Evolutionary conservation across 2,888 invertebrate species (phyloP).

Genomic region (Oscheius sp.): DNA sequence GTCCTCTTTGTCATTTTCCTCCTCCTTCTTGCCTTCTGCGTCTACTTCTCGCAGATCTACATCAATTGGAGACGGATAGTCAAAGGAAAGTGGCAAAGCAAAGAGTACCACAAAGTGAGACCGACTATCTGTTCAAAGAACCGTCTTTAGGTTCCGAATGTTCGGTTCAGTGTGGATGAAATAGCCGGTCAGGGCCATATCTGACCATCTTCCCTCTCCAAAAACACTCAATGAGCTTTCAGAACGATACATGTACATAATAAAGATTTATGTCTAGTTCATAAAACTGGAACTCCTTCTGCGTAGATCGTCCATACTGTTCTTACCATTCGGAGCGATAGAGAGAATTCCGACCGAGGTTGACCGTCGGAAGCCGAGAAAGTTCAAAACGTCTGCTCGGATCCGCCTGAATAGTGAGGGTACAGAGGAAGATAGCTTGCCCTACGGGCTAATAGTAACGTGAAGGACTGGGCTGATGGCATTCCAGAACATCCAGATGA

Average conservation of each 20-base stretch:
- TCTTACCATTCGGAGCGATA: not conserved
- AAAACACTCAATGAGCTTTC: not conserved
- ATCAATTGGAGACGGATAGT: constrained; percentile 39
- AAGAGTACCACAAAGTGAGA: constrained; percentile 33
- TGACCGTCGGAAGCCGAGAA: constrained; percentile 10
- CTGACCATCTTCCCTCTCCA: not conserved
- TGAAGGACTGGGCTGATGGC: constrained; percentile 51
- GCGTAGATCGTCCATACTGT: not conserved
- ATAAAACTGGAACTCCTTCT: constrained; percentile 10
- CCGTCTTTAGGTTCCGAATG: constrained; percentile 32
- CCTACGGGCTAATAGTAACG: constrained; percentile 50
- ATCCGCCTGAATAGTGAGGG: constrained; percentile 19
- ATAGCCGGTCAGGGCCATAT: constrained; percentile 36
- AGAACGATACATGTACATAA: constrained; percentile 19
- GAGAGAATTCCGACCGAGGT: constrained; percentile 4
- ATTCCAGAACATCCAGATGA: constrained; percentile 61
- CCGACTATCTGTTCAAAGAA: not conserved
- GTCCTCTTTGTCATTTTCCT: constrained; percentile 29
- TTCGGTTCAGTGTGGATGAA: constrained; percentile 37
- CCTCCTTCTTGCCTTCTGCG: constrained; percentile 10
- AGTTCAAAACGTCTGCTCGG: constrained; percentile 22
- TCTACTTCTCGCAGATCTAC: constrained; percentile 39
- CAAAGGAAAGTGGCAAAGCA: constrained; percentile 39
- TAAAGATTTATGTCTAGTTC: constrained; percentile 18
- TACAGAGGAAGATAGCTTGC: not conserved